Evolutionary conservation across 2,113 vertebrate species (phyloP), one percentile per base, ranked within the genome.

Genomic region (Sitta europaea): DNA sequence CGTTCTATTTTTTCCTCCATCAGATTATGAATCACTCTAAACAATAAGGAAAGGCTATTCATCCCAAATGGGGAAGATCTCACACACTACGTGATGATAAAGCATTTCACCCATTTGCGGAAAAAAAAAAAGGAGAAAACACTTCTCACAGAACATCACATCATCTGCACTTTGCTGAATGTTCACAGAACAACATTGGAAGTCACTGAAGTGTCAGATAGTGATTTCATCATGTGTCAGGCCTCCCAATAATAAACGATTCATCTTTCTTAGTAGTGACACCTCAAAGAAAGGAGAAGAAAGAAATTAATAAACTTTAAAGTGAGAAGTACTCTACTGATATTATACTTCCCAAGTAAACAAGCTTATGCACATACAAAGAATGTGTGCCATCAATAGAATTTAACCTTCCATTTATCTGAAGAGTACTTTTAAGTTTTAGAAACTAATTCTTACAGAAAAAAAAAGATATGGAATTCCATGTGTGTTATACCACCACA

Each of bases 21-120:
- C 74, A 92, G 65, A 93, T 92, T 81, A 81, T 96, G 97, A 98
- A 97, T 98, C 96, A 97, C 82, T 92, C 96, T 93, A 97, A 96
- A 97, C 96, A 97, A 95, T 81, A 96, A 92, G 96, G 94, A 92
- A 89, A 97, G 94, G 91, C 85, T 96, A 97, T 97, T 98, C 97
- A 97, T 97, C 71, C 85, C 88, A 93, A 95, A 94, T 84, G 92
- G 93, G 86, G 57, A 90, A 78, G 50, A 97, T 95, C 97, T 97
- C 93, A 73, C 74, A 91, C 29, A 88, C 82, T 59, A 13, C 51
- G 27, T 55, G 93, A 96, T 95, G 97, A 98, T 89, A 78, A 96
- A 96, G 96, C 94, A 91, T 94, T 97, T 97, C 89, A 97, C 83
- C 89, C 54, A 53, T 77, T 90, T 90, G 33, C 1, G n/a, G n/a